phyloP scores from a whole-genome alignment of 2,888 invertebrate species.

The Eupsilia transversa region DNA sequence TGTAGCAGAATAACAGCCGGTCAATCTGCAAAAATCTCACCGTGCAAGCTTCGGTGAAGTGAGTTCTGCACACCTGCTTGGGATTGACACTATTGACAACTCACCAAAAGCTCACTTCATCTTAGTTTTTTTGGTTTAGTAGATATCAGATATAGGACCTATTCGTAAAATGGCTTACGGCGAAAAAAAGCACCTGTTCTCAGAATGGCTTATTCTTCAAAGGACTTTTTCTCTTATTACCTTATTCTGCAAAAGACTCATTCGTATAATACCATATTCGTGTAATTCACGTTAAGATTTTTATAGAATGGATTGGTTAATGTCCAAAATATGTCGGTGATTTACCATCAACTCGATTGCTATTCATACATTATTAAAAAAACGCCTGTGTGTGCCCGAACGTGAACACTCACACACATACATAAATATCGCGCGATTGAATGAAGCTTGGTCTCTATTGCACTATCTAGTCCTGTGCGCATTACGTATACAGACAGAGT shows the following conservation, averaged over 20 bases:
- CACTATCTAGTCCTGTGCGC: not conserved
- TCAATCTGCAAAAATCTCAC: not conserved
- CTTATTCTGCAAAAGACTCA: too few relatives aligned
- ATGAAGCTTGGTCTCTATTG: slow-evolving; percentile 1
- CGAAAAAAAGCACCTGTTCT: too few relatives aligned
- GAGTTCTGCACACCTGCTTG: not conserved
- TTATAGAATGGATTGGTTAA: not conserved
- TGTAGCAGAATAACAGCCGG: not conserved
- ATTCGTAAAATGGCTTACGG: too few relatives aligned
- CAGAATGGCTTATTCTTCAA: too few relatives aligned
- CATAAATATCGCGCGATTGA: not conserved
- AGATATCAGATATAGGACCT: too few relatives aligned
- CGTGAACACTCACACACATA: not conserved
- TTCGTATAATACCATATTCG: too few relatives aligned
- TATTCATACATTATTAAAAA: not conserved
- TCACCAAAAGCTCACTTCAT: not conserved
- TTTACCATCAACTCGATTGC: not conserved
- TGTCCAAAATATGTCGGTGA: not conserved
- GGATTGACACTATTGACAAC: not conserved
- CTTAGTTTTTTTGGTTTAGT: too few relatives aligned
- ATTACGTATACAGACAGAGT: not conserved
- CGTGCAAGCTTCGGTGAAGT: not conserved
- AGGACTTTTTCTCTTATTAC: too few relatives aligned
- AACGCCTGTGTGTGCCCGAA: not conserved
- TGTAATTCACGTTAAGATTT: not conserved